Evolutionary conservation across 2,797 vertebrate species (phyloP), one percentile per base, ranked within the genome.

Genomic region (Takifugu ocellatus): DNA sequence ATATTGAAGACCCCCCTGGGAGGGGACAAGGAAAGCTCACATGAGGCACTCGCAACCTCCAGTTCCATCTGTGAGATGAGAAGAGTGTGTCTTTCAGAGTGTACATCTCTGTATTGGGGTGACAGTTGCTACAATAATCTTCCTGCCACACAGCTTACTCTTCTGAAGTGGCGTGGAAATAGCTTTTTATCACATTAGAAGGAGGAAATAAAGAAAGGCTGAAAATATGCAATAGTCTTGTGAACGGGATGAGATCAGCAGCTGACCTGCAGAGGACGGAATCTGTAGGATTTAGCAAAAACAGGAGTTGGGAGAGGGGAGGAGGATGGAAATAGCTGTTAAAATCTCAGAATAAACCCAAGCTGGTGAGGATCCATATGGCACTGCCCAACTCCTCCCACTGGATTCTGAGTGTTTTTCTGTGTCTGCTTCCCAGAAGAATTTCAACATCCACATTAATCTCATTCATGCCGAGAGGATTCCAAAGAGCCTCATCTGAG

Each of bases 151-250:
- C 42, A 66, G 51, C 59, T 42, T 21, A 61, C 43, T 21, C 44
- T 56, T 42, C 24, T 25, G 36, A 61, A 76, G 57, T 54, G 49
- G 50, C 51, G 31, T 57, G 49, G 64, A 82, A 78, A 87, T 86
- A 84, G 79, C 89, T 88, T 85, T 87, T 86, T 84, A 86, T 86
- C 66, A 66, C 72, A 72, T 67, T 63, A 65, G 57, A 72, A 58
- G 26, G 62, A 63, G 71, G 54, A 63, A 64, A 63, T 39, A 61
- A 14, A 66, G 26, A 55, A 5, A 48, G 51, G 24, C 12, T 51
- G 25, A 51, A 25, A 7, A 47, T 48, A 25, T 67, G 61, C 15
- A 24, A 49, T 46, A 54, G 65, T 61, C 78, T 75, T 56, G 78
- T 69, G 78, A 74, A 29, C 9, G n/a, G 3, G 4, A 33, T 85